Evolutionary conservation across 2,113 vertebrate genomes (phyloP).

Genomic region (Apus apus): DNA sequence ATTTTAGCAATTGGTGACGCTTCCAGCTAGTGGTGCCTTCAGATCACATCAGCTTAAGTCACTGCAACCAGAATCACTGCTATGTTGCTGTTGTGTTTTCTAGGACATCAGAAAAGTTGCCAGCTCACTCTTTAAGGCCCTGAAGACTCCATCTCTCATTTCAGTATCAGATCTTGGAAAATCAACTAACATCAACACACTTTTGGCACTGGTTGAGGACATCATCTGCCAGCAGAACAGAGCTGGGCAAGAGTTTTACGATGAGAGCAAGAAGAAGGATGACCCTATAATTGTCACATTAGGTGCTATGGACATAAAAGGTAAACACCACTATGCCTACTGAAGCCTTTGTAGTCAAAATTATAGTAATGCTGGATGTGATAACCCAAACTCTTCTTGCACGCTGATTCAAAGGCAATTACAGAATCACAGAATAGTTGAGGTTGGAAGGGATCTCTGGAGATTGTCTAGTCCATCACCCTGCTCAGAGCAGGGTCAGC

Average conservation of each 20-base stretch:
- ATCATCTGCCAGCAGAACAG: conserved; percentile 84
- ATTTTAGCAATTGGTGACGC: background rate
- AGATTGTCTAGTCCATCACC: background rate
- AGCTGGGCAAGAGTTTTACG: conserved; percentile 71
- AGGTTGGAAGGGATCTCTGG: background rate
- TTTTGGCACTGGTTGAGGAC: conserved; percentile 87
- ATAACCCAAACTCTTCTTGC: background rate
- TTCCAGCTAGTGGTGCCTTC: background rate
- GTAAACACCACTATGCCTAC: conserved; percentile 53
- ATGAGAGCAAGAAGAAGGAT: conserved; percentile 75
- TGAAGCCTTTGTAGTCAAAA: background rate
- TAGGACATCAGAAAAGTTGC: conserved; percentile 90
- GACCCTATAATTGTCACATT: conserved; percentile 73
- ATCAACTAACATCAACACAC: conserved; percentile 83
- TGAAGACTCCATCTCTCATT: conserved; percentile 78
- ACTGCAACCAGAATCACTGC: conserved; percentile 2
- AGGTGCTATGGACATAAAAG: conserved; percentile 77
- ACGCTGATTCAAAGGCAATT: background rate
- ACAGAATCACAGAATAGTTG: background rate
- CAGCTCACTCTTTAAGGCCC: conserved; percentile 83
- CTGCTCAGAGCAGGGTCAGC: background rate
- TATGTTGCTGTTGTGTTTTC: conserved; percentile 8
- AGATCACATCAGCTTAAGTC: background rate
- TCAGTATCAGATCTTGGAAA: conserved; percentile 72
- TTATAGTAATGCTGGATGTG: background rate